These are phyloP conservation scores for Talpa occidentalis DNA, from an alignment of 2,113 vertebrate genomes.

Conservation along the genomic window DNA sequence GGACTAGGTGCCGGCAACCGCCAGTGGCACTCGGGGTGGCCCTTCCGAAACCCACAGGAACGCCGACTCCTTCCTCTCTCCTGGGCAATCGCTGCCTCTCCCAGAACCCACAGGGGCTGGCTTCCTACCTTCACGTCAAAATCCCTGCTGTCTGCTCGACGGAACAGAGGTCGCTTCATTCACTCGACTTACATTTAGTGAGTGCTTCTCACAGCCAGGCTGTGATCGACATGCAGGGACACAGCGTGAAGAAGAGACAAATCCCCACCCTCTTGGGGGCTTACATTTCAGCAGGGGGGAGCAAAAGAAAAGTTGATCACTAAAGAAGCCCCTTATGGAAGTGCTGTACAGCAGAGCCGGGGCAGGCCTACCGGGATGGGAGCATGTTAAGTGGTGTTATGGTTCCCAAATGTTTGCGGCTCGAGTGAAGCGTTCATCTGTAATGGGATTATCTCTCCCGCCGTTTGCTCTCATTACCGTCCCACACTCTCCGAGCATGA, in stretches of 20 bases:
- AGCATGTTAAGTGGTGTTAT: constrained; percentile 71
- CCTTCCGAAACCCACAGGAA: background rate
- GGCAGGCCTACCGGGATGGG: background rate
- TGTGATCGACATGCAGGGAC: background rate
- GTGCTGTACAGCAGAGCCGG: background rate
- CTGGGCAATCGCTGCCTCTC: background rate
- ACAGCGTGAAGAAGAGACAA: background rate
- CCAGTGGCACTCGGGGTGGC: background rate
- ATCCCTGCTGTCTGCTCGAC: constrained; percentile 17
- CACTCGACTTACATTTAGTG: background rate
- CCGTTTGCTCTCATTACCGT: constrained; percentile 89
- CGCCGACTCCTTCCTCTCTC: background rate
- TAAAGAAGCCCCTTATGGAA: background rate
- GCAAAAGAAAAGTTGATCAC: background rate
- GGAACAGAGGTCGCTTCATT: background rate
- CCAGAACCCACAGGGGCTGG: background rate
- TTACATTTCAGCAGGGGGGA: background rate
- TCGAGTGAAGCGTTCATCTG: constrained; percentile 88
- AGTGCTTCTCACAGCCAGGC: background rate
- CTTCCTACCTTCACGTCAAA: background rate
- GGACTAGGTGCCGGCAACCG: background rate
- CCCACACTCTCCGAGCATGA: constrained; percentile 86
- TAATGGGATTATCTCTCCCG: constrained; percentile 89
- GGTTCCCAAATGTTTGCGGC: constrained; percentile 86
- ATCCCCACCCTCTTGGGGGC: background rate